Evolutionary conservation across 2,797 vertebrate genomes (phyloP).

Genomic region (Stomatorhinus walkeri): DNA sequence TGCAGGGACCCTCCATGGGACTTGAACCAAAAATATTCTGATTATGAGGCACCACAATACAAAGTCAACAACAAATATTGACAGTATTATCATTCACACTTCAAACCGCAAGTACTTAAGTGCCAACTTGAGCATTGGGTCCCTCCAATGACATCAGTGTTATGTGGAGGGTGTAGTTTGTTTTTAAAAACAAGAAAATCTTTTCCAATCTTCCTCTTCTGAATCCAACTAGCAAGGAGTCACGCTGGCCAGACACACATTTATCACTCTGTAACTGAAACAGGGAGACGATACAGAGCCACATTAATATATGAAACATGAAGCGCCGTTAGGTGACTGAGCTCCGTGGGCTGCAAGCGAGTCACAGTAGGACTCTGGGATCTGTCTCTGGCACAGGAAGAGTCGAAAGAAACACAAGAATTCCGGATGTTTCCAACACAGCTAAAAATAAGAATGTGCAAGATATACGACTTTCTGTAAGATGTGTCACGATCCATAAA

Average conservation of each 20-base stretch:
- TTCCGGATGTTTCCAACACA: conserved; percentile 20
- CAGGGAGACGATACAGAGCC: background rate
- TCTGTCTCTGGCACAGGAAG: conserved; percentile 29
- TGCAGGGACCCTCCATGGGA: background rate
- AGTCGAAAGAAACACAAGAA: conserved; percentile 34
- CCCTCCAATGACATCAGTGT: background rate
- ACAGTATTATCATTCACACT: background rate
- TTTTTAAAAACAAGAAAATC: background rate
- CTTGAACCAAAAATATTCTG: background rate
- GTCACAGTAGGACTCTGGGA: background rate
- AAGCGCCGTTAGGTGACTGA: background rate
- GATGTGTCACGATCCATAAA: conserved; percentile 27
- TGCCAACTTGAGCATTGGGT: background rate
- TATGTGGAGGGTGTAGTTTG: background rate
- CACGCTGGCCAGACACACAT: background rate
- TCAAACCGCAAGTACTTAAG: background rate
- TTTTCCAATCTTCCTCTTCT: background rate
- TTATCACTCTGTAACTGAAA: conserved; percentile 8
- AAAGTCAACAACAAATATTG: background rate
- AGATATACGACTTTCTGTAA: conserved; percentile 34
- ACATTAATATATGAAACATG: background rate
- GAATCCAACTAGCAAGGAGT: background rate
- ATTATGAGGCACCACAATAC: background rate
- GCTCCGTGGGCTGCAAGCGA: background rate
- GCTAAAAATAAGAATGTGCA: background rate